Percentiles rank a stretch among this genome's conserved stretches.
phyloP scores from a whole-genome alignment of 2,113 vertebrate genomes.

The Phrynocephalus versicolor region DNA sequence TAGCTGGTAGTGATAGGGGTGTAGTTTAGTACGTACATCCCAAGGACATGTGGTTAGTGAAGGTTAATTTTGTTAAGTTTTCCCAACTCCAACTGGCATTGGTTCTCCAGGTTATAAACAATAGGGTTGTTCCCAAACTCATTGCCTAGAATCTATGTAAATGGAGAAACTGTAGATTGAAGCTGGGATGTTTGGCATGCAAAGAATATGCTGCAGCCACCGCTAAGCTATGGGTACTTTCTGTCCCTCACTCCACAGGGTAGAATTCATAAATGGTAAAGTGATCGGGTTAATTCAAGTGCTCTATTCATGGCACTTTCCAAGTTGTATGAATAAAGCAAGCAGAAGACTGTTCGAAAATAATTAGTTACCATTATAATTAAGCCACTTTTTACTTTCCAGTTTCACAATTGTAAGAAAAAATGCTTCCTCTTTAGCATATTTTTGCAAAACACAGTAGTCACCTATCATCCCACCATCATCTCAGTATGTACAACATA shows the following conservation, averaged over 20 bases:
- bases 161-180: neutral
- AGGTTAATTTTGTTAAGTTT: neutral
- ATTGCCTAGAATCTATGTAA: neutral
- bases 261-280: neutral
- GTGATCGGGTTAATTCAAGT: neutral
- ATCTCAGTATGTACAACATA: too few relatives aligned
- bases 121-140: neutral
- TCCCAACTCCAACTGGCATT: neutral
- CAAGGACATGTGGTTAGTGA: too few relatives aligned
- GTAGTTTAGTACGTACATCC: neutral
- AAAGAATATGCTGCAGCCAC: neutral
- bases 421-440: too few relatives aligned
- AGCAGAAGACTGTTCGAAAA: constrained; percentile 15
- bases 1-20: neutral
- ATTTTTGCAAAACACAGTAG: too few relatives aligned
- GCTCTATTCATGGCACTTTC: constrained; percentile 41
- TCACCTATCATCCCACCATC: too few relatives aligned
- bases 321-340: constrained; percentile 41
- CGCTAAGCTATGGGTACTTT: neutral
- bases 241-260: neutral
- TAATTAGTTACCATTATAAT: too few relatives aligned
- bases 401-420: too few relatives aligned
- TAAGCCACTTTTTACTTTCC: too few relatives aligned
- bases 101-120: neutral
- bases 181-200: too few relatives aligned